Evolutionary conservation across 2,113 vertebrate species (phyloP).

Genomic region (Dromiciops gliroides): DNA sequence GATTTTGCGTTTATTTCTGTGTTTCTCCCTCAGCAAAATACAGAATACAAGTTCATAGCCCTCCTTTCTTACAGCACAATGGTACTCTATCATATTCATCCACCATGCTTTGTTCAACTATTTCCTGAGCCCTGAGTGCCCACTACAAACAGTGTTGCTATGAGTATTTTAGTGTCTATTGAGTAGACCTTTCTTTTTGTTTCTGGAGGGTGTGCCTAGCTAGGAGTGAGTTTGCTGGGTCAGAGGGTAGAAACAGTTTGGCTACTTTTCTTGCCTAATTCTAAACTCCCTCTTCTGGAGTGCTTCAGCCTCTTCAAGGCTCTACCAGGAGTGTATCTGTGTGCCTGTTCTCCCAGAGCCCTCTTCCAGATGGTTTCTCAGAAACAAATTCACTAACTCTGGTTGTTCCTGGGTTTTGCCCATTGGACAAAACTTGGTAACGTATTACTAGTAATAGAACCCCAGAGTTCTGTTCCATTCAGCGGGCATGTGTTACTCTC

Average conservation of each 20-base stretch:
- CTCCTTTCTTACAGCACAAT: neutral
- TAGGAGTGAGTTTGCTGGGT: too few species aligned
- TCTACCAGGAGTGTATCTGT: too few species aligned
- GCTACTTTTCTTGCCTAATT: too few species aligned
- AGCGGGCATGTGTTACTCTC: neutral
- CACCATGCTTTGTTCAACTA: neutral
- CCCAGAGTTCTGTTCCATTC: neutral
- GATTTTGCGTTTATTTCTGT: neutral
- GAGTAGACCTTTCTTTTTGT: too few species aligned
- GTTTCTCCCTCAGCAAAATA: neutral
- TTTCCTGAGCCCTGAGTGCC: neutral
- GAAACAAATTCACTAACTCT: neutral
- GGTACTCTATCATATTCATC: accelerated
- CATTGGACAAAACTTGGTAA: neutral
- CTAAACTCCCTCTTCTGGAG: too few species aligned
- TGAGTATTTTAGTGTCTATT: too few species aligned
- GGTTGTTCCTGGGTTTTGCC: neutral
- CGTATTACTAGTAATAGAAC: too few species aligned
- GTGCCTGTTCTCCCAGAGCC: neutral
- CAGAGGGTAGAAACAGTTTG: too few species aligned
- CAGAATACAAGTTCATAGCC: neutral
- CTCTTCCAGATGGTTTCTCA: neutral
- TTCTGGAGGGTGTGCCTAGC: too few species aligned
- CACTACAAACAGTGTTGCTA: neutral
- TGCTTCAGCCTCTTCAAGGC: too few species aligned